These are phyloP conservation scores for Drosophila austrosaltans DNA, from an alignment of 2,888 invertebrate species.

Conservation along the genomic window DNA sequence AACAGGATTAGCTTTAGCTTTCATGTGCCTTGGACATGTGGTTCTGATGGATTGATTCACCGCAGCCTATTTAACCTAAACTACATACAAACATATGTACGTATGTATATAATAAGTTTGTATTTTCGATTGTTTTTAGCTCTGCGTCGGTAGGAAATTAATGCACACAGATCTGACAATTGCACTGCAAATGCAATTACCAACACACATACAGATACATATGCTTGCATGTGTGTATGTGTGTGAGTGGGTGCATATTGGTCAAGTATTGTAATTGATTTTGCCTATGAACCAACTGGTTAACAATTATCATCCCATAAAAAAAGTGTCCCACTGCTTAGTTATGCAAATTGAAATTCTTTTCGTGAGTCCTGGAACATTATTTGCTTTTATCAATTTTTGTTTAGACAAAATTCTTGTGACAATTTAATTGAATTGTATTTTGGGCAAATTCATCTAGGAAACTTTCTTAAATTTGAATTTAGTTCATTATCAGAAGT, in stretches of 20 bases:
- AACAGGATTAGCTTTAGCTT: slow-evolving; percentile 54
- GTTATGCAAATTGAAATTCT: slow-evolving; percentile 45
- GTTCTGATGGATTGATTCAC: slow-evolving; percentile 7
- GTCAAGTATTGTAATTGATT: slow-evolving; percentile 34
- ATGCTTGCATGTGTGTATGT: background rate
- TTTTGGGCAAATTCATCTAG: too few species aligned
- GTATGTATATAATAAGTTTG: slow-evolving; percentile 3
- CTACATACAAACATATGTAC: background rate
- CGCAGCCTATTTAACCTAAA: slow-evolving; percentile 5
- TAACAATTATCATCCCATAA: slow-evolving; percentile 27
- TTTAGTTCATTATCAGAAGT: too few species aligned
- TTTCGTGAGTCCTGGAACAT: slow-evolving; percentile 7
- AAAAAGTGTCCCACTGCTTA: slow-evolving; percentile 1
- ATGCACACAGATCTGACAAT: slow-evolving; percentile 9
- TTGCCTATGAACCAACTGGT: slow-evolving; percentile 10
- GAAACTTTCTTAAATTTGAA: too few species aligned
- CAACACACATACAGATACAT: slow-evolving; percentile 23
- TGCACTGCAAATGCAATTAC: slow-evolving; percentile 48
- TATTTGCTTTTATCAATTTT: slow-evolving; percentile 6
- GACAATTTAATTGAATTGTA: background rate
- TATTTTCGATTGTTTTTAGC: background rate
- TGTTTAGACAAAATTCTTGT: background rate
- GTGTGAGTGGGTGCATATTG: background rate
- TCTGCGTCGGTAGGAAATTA: slow-evolving; percentile 14
- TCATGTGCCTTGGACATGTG: slow-evolving; percentile 23